Conservation (phyloP, 2,113 vertebrate genomes). For the Protomyctophum bolini region DNA sequence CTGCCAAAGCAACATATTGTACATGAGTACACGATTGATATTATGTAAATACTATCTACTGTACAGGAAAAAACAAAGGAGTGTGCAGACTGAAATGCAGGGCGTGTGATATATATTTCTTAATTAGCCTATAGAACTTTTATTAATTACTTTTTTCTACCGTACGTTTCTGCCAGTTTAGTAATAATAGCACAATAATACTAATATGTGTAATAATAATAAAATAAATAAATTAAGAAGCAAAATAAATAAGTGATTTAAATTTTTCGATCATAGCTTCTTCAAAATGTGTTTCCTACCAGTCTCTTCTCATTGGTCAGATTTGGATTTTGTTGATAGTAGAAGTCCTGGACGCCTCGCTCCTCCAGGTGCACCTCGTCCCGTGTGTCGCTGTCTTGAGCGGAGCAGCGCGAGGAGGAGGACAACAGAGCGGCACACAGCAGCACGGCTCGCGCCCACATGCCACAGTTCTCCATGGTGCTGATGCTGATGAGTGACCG, state of each 20-base stretch:
- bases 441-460: constrained; percentile 65
- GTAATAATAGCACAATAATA: too few species aligned
- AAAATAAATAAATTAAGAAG: too few species aligned
- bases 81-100: too few species aligned
- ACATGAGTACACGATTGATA: not conserved
- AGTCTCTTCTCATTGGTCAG: constrained; percentile 76
- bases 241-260: too few species aligned
- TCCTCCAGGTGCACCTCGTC: constrained; percentile 72
- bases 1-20: constrained; percentile 26
- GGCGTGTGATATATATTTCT: too few species aligned
- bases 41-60: constrained; percentile 29
- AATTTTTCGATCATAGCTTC: too few species aligned
- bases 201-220: too few species aligned
- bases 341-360: constrained; percentile 73
- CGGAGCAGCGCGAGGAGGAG: constrained; percentile 57
- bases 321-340: constrained; percentile 68
- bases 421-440: constrained; percentile 72
- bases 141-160: too few species aligned
- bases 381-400: constrained; percentile 50
- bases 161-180: too few species aligned
- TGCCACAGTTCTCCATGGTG: constrained; percentile 69
- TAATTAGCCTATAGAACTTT: too few species aligned
- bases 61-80: not conserved
- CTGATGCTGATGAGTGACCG: constrained; percentile 27
- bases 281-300: constrained; percentile 53